Evolutionary conservation across 2,113 vertebrate genomes (phyloP).

Genomic region (Hypanus sabinus): DNA sequence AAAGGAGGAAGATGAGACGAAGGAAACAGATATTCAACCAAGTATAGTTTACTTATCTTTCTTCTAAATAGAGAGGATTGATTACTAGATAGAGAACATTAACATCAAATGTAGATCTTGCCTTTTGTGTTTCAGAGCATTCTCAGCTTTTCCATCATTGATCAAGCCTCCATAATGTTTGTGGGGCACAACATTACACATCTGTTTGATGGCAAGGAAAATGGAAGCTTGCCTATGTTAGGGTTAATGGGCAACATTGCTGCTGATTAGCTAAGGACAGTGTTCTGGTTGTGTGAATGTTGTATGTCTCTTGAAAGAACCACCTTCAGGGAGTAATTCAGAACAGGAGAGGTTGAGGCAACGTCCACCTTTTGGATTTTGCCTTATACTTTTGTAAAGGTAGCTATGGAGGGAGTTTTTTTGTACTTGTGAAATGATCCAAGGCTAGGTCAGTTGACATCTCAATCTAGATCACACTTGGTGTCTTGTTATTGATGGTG

Average conservation of each 20-base stretch:
- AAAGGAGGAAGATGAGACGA: constrained; percentile 80
- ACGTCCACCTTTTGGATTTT: neutral
- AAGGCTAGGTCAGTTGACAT: neutral
- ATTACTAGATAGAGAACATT: neutral
- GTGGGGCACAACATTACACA: neutral
- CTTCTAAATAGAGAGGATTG: no score
- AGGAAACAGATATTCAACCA: constrained; percentile 64
- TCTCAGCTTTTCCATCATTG: neutral
- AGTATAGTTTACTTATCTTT: constrained; percentile 52
- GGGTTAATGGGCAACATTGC: no score
- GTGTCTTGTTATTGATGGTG: neutral
- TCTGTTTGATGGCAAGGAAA: neutral
- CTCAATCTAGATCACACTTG: neutral
- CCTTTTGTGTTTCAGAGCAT: neutral
- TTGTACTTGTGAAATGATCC: neutral
- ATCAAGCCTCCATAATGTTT: neutral
- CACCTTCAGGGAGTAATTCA: neutral
- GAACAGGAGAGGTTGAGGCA: neutral
- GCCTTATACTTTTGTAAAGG: neutral
- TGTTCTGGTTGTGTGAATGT: neutral
- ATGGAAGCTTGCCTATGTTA: neutral
- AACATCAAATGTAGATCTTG: neutral
- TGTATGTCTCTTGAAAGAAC: neutral
- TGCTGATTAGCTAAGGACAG: neutral
- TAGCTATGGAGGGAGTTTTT: no score